Conservation (phyloP, 1,140 invertebrate genomes). For the Chironomus tepperi region DNA sequence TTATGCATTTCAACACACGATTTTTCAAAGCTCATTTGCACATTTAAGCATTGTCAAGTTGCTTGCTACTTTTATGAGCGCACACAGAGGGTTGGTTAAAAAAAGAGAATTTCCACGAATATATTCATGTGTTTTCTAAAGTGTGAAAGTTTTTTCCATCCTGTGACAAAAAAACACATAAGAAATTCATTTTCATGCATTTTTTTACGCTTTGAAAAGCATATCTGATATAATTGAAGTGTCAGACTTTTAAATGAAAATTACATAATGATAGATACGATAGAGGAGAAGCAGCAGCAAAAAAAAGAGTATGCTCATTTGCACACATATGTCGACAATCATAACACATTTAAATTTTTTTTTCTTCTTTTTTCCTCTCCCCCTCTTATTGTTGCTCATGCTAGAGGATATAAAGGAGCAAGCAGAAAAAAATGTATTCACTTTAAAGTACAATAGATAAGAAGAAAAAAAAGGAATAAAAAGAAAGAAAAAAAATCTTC, state of each 20-base stretch:
- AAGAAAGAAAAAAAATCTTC: no score
- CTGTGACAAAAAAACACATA: no score
- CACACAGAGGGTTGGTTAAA: no score
- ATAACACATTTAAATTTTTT: conserved; percentile 8
- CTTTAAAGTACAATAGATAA: neutral
- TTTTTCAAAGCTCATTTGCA: neutral
- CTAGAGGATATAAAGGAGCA: neutral
- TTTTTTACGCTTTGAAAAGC: neutral
- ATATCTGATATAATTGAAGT: conserved; percentile 14
- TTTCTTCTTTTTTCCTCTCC: neutral
- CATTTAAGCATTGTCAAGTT: neutral
- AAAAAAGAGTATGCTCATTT: neutral
- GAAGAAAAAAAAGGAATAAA: no score
- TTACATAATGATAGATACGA: neutral
- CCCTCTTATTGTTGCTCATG: neutral
- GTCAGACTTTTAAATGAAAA: conserved; percentile 13
- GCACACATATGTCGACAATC: conserved; percentile 7
- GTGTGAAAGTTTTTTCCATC: no score
- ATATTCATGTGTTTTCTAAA: no score
- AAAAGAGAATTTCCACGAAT: no score
- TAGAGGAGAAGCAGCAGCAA: neutral
- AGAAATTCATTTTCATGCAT: neutral
- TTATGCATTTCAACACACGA: neutral
- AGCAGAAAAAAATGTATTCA: neutral
- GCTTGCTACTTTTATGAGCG: neutral